Conservation (phyloP, 2,113 vertebrate genomes). For the Cettia cetti region DNA sequence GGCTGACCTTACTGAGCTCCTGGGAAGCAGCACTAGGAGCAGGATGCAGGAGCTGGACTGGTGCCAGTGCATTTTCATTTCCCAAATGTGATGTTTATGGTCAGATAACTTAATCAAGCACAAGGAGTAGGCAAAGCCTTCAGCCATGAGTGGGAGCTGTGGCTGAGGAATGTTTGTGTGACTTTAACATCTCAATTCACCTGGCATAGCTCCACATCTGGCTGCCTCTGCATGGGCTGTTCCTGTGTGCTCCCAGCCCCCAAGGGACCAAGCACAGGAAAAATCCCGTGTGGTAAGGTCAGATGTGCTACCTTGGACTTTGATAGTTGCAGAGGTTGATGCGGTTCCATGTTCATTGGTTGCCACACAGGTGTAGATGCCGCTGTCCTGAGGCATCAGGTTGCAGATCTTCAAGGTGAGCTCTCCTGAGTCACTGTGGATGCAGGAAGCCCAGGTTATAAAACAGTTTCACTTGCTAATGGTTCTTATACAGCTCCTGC, state of each 20-base stretch:
- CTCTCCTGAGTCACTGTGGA: slow-evolving; percentile 89
- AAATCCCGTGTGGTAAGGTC: background rate
- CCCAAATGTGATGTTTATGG: background rate
- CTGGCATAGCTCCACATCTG: background rate
- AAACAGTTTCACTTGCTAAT: background rate
- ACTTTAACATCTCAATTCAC: background rate
- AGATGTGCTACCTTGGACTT: slow-evolving; percentile 88
- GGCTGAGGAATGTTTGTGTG: background rate
- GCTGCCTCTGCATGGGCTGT: background rate
- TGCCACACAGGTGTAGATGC: slow-evolving; percentile 95
- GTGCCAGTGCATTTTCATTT: background rate
- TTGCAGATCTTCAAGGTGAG: slow-evolving; percentile 94
- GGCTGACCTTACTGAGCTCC: rapidly evolving
- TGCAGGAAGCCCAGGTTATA: background rate
- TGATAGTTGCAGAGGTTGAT: slow-evolving; percentile 92
- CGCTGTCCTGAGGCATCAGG: slow-evolving; percentile 95
- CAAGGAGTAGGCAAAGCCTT: background rate
- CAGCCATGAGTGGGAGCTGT: background rate
- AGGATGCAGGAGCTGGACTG: background rate
- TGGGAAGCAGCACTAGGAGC: background rate
- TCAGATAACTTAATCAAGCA: background rate
- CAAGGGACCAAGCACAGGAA: background rate
- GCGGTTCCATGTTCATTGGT: slow-evolving; percentile 87
- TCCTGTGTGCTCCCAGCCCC: background rate
- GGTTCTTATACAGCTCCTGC: background rate